phyloP scores from a whole-genome alignment of 2,113 vertebrate genomes.

The Australoheros scitulus region DNA sequence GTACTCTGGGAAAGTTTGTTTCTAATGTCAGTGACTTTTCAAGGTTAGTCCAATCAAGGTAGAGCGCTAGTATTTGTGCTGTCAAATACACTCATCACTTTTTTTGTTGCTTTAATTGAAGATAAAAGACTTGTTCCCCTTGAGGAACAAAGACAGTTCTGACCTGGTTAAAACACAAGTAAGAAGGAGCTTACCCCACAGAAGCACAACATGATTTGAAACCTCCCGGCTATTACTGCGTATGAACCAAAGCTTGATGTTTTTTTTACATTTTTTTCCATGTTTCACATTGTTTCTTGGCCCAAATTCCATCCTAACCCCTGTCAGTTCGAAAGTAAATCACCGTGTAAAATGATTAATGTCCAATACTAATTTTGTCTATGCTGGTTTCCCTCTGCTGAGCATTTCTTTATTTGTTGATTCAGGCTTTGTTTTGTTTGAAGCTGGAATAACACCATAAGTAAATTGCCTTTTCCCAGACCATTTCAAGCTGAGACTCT shows the following conservation, averaged over 20 bases:
- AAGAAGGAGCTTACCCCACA: neutral
- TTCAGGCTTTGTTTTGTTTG: neutral
- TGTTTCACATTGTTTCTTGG: neutral
- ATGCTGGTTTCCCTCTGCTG: neutral
- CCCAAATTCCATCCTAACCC: neutral
- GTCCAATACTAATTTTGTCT: neutral
- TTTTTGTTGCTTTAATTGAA: neutral
- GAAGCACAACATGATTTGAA: neutral
- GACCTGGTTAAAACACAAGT: neutral
- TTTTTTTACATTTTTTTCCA: neutral
- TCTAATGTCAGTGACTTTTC: neutral
- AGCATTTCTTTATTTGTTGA: neutral
- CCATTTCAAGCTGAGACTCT: neutral
- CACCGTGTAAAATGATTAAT: conserved; percentile 10
- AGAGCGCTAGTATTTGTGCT: neutral
- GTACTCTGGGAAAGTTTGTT: conserved; percentile 1
- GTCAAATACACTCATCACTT: neutral
- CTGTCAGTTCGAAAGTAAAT: conserved; percentile 8
- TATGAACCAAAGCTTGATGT: neutral
- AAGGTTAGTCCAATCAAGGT: neutral
- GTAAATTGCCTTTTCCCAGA: neutral
- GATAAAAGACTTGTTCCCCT: neutral
- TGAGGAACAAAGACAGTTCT: neutral
- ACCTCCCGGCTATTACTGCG: neutral
- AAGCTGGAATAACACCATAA: neutral